These are phyloP conservation scores for Hyperoplus lanceolatus DNA, from an alignment of 2,797 vertebrate species.

Conservation along the genomic window DNA sequence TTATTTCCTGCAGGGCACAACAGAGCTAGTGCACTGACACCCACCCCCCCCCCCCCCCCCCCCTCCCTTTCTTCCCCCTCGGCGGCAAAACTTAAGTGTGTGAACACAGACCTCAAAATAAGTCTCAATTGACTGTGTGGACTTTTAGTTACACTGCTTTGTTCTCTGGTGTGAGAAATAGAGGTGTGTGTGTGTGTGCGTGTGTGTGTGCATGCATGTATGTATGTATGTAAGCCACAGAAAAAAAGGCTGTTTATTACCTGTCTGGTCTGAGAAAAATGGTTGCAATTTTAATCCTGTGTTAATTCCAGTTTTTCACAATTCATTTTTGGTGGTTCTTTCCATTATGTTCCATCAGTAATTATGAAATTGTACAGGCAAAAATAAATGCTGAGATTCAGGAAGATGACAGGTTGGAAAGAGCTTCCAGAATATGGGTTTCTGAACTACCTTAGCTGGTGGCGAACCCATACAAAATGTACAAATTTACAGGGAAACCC, in stretches of 20 bases:
- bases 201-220: not conserved
- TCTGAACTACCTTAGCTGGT: too few relatives aligned
- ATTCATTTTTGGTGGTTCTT: not conserved
- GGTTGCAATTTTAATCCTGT: too few relatives aligned
- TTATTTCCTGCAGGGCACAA: conserved; percentile 11
- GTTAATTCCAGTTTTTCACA: not conserved
- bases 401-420: not conserved
- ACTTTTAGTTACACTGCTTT: conserved; percentile 46
- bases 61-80: not conserved
- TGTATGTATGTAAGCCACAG: too few relatives aligned
- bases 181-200: not conserved
- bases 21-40: not conserved
- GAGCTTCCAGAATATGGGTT: too few relatives aligned
- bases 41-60: not conserved
- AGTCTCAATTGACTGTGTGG: conserved; percentile 44
- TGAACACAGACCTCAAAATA: conserved; percentile 32
- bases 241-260: not conserved
- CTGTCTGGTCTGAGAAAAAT: not conserved
- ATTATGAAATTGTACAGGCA: not conserved
- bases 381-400: not conserved
- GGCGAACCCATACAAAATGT: too few relatives aligned
- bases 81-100: conserved; percentile 9
- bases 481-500: too few relatives aligned
- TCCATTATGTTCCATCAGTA: too few relatives aligned
- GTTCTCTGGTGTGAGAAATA: conserved; percentile 26